Evolutionary conservation across 2,888 invertebrate genomes (phyloP).

Genomic region (Tipula helvola): DNA sequence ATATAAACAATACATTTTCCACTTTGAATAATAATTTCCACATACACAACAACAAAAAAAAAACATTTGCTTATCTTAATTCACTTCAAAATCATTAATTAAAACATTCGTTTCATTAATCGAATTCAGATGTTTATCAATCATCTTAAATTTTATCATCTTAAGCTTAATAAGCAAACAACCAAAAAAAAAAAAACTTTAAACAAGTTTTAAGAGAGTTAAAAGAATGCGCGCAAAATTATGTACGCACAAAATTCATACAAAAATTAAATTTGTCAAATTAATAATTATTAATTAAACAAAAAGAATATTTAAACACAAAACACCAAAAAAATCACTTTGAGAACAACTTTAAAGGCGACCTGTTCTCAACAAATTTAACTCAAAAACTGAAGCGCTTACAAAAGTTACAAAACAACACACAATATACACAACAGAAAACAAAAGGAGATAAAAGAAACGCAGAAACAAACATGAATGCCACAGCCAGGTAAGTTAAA

Average conservation of each 20-base stretch:
- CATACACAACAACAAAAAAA: neutral
- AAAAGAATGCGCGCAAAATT: neutral
- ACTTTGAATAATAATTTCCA: neutral
- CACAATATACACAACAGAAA: neutral
- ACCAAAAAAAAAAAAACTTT: too few species aligned
- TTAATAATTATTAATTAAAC: neutral
- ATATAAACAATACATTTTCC: neutral
- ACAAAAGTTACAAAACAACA: neutral
- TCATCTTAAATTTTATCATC: constrained; percentile 5
- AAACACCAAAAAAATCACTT: neutral
- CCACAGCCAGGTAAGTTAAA: neutral
- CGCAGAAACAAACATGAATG: neutral
- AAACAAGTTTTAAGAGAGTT: neutral
- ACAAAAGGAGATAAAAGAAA: neutral
- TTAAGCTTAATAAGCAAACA: neutral
- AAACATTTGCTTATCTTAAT: neutral
- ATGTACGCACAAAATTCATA: too few species aligned
- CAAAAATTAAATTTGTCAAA: neutral
- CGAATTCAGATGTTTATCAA: neutral
- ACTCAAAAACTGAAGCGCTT: constrained; percentile 8
- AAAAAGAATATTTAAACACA: neutral
- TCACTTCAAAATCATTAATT: constrained; percentile 6
- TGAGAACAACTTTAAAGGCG: neutral
- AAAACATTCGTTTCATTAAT: neutral
- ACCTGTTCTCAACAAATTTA: constrained; percentile 7